Conservation (phyloP, 2,113 vertebrate genomes). For the Damaliscus lunatus region DNA sequence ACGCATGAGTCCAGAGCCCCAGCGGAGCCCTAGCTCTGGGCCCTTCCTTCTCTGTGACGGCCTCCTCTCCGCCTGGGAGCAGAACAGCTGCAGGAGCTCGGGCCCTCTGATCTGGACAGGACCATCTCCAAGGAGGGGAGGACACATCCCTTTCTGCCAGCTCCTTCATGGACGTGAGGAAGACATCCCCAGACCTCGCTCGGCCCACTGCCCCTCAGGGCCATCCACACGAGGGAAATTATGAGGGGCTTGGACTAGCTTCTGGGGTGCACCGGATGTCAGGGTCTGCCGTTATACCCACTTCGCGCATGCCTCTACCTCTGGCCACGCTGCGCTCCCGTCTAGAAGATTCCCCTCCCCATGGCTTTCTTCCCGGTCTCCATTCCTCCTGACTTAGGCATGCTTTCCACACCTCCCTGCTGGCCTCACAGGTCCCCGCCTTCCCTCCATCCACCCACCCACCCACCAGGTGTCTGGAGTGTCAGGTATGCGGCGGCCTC, state of each 20-base stretch:
- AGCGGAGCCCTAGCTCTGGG: background rate
- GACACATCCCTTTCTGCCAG: background rate
- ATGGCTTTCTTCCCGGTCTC: background rate
- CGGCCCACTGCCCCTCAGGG: background rate
- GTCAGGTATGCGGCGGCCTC: background rate
- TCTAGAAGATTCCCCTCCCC: background rate
- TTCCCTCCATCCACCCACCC: background rate
- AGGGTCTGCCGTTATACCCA: background rate
- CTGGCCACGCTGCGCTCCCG: background rate
- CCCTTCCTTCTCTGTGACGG: background rate
- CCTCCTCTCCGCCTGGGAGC: background rate
- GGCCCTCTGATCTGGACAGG: background rate
- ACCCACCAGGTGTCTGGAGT: background rate
- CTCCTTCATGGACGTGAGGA: background rate
- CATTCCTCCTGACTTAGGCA: background rate
- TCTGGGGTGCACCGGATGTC: too few species aligned
- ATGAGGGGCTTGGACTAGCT: background rate
- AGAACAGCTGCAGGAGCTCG: background rate
- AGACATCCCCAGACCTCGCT: background rate
- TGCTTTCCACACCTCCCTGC: background rate
- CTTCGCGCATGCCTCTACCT: background rate
- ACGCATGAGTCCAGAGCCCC: accelerated
- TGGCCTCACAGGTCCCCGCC: background rate
- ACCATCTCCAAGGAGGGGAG: background rate
- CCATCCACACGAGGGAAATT: background rate